A percentile compares a stretch with the other conserved stretches of the same genome.
These are phyloP conservation scores for Cyprinodon tularosa DNA, from an alignment of 2,113 vertebrate species.

Conservation along the genomic window DNA sequence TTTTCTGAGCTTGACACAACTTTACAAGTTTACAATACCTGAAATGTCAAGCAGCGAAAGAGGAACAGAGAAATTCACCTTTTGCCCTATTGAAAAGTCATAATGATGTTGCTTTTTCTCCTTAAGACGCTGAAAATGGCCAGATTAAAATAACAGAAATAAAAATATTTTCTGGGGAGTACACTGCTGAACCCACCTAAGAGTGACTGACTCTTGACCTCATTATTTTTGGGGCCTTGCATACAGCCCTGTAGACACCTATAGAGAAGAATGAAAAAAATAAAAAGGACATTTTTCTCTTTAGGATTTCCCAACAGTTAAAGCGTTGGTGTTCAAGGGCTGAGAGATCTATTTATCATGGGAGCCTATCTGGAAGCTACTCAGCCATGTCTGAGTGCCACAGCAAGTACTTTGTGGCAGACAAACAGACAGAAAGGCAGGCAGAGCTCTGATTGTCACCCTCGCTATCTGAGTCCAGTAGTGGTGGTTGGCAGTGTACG, in stretches of 20 bases:
- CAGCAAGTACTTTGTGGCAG: conserved; percentile 39
- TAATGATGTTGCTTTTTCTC: no score
- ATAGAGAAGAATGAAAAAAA: neutral
- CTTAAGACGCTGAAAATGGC: no score
- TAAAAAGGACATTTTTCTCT: neutral
- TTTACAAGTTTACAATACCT: no score
- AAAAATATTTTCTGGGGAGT: no score
- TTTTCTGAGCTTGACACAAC: no score
- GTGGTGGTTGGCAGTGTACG: conserved; percentile 54
- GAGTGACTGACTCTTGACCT: no score
- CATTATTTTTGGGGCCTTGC: neutral
- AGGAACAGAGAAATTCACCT: no score
- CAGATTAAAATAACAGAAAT: no score
- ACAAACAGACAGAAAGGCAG: conserved; percentile 1
- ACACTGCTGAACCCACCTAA: no score
- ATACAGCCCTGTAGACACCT: neutral
- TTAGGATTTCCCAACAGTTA: neutral
- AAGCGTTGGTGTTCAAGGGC: neutral
- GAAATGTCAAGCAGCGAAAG: no score
- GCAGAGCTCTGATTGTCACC: conserved; percentile 50
- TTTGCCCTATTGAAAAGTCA: no score
- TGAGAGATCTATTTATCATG: conserved; percentile 5
- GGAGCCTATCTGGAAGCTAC: conserved; percentile 32
- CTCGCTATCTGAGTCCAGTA: conserved; percentile 49
- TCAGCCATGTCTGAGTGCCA: conserved; percentile 26